Evolutionary conservation across 2,888 invertebrate genomes (phyloP).

Genomic region (Brenthis daphne): DNA sequence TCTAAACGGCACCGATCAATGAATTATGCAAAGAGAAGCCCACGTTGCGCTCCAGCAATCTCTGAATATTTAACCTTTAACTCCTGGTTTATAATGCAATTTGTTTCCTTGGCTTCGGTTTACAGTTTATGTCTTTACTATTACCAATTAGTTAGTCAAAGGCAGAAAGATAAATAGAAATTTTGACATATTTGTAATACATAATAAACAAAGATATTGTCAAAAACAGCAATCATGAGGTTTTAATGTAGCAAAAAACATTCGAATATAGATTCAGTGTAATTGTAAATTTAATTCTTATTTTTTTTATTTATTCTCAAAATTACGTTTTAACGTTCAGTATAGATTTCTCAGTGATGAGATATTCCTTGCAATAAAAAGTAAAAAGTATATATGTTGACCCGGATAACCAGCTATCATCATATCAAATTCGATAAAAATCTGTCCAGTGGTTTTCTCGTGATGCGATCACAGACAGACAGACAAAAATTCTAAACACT

Average conservation of each 20-base stretch:
- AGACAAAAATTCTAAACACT: too few species aligned
- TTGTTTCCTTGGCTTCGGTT: slow-evolving; percentile 53
- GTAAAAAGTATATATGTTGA: too few species aligned
- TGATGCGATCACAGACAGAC: too few species aligned
- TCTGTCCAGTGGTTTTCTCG: too few species aligned
- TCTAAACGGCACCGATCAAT: slow-evolving; percentile 58
- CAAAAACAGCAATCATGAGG: slow-evolving; percentile 6
- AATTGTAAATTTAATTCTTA: too few species aligned
- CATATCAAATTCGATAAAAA: too few species aligned
- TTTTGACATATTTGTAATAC: slow-evolving; percentile 29
- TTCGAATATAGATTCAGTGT: too few species aligned
- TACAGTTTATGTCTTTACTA: neutral
- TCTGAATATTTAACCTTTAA: slow-evolving; percentile 69
- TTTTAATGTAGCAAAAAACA: neutral
- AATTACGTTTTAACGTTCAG: too few species aligned
- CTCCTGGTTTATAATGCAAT: slow-evolving; percentile 57
- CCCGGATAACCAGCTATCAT: too few species aligned
- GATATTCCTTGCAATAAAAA: too few species aligned
- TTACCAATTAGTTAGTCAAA: neutral
- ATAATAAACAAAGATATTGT: slow-evolving; percentile 6
- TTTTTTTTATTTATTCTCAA: too few species aligned
- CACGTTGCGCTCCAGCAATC: slow-evolving; percentile 49
- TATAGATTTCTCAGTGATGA: too few species aligned
- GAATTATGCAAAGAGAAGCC: slow-evolving; percentile 70
- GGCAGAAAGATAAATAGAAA: neutral